A percentile compares a stretch with the other conserved stretches of the same genome.
These are phyloP conservation scores for Agrochola litura DNA, from an alignment of 2,888 invertebrate species.

Conservation along the genomic window DNA sequence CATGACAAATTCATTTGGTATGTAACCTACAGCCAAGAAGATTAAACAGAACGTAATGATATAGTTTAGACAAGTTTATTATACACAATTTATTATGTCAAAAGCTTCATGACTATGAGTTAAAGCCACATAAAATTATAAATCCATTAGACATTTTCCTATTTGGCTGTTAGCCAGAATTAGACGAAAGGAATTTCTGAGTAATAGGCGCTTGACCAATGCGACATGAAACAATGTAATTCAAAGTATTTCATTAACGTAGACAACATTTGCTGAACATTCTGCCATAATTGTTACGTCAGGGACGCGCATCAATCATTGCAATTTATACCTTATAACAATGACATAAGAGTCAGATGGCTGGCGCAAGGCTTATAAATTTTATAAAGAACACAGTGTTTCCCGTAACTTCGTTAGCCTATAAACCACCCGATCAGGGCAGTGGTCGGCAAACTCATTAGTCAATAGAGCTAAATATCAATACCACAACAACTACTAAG, in stretches of 20 bases:
- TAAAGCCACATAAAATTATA: conserved; percentile 52
- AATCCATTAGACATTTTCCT: conserved; percentile 42
- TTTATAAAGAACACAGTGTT: too few relatives aligned
- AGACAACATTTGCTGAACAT: conserved; percentile 1
- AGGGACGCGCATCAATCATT: too few relatives aligned
- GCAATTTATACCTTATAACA: neutral
- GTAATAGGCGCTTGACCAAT: conserved; percentile 39
- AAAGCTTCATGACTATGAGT: conserved; percentile 43
- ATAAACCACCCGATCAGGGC: too few relatives aligned
- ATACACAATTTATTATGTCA: conserved; percentile 41
- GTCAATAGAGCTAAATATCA: too few relatives aligned
- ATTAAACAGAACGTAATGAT: conserved; percentile 40
- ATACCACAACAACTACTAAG: too few relatives aligned
- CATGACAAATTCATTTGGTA: conserved; percentile 22
- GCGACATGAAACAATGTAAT: conserved; percentile 9
- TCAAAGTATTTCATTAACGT: conserved; percentile 26
- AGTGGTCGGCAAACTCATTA: too few relatives aligned
- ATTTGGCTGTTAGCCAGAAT: conserved; percentile 44
- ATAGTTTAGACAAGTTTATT: conserved; percentile 39
- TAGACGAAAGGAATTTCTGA: conserved; percentile 24
- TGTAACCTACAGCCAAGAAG: conserved; percentile 1
- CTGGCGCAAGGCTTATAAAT: too few relatives aligned
- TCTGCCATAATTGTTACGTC: neutral
- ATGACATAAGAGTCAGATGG: neutral
- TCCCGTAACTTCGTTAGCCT: too few relatives aligned